Conservation (phyloP, 2,888 invertebrate species). For the Limenitis camilla region DNA sequence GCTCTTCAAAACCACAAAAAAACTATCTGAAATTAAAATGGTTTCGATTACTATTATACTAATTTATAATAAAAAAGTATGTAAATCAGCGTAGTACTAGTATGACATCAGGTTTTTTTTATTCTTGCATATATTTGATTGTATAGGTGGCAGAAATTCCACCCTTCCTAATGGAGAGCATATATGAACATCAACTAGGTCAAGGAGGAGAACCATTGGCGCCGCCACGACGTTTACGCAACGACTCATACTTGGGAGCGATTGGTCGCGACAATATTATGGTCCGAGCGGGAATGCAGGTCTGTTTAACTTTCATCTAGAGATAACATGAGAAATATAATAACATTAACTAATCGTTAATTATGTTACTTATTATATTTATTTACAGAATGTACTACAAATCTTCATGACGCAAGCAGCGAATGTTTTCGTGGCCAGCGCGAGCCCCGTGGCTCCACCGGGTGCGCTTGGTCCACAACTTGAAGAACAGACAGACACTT, state of each 20-base stretch:
- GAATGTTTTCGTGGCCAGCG: slow-evolving; percentile 89
- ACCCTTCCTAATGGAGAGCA: slow-evolving; percentile 82
- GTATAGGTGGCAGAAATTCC: slow-evolving; percentile 80
- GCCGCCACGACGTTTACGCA: slow-evolving; percentile 78
- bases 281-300: slow-evolving; percentile 88
- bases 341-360: background rate
- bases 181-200: slow-evolving; percentile 52
- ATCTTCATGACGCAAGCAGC: slow-evolving; percentile 96
- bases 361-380: background rate
- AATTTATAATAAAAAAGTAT: too few relatives aligned
- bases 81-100: too few relatives aligned
- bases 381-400: slow-evolving; percentile 82
- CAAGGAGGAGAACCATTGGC: slow-evolving; percentile 47
- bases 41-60: too few relatives aligned
- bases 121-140: background rate
- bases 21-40: too few relatives aligned
- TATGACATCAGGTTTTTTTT: too few relatives aligned
- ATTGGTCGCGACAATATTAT: slow-evolving; percentile 85
- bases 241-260: slow-evolving; percentile 90
- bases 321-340: too few relatives aligned
- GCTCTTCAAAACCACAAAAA: too few relatives aligned
- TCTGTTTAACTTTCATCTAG: too few relatives aligned
- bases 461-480: slow-evolving; percentile 76
- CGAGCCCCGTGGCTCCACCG: slow-evolving; percentile 75
- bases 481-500: slow-evolving; percentile 96